Evolutionary conservation across 2,797 vertebrate genomes (phyloP), one percentile per base, ranked within the genome.

Genomic region (Smutsia temminckii): DNA sequence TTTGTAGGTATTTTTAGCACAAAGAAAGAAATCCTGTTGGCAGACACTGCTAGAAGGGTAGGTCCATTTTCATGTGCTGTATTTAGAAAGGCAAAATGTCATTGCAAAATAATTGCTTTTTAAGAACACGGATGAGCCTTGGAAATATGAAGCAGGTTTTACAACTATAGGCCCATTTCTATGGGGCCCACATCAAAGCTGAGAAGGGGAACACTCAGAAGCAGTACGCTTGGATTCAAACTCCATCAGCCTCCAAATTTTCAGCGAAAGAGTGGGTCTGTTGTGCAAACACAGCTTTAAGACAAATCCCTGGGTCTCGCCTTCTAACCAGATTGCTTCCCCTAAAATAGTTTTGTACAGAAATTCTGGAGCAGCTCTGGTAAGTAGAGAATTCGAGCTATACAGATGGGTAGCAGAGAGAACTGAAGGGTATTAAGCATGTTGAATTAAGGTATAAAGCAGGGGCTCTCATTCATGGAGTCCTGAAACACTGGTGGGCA

Each of bases 11-110:
- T 53, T 94, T 93, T 97, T 74, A 93, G 90, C 74, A 79, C 29
- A 71, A 81, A 91, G 55, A 79, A 80, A 94, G 78, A 87, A 92
- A 37, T 69, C 55, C 32, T 61, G 8, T 69, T 96, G 97, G 86
- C 91, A 95, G 86, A 74, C 27, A 13, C 21, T 57, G 64, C n/a
- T 79, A 12, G 68, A 68, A 95, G 71, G 29, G 25, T 78, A 59
- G 75, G 37, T 34, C 17, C 25, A 0, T 83, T 93, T 87, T 88
- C 77, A 66, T 4, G n/a, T 7, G 57, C 16, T 55, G 18, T 63
- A 8, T 72, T 93, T 83, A 84, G 75, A 91, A 94, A 97, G 59
- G 53, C 57, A 87, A 53, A 51, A 59, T 57, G 53, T 51, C 40
- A 59, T 16, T 71, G 51, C 71, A 81, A 71, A 92, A 72, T 74